phyloP scores from a whole-genome alignment of 2,113 vertebrate species.

The Pterocles orientalis region DNA sequence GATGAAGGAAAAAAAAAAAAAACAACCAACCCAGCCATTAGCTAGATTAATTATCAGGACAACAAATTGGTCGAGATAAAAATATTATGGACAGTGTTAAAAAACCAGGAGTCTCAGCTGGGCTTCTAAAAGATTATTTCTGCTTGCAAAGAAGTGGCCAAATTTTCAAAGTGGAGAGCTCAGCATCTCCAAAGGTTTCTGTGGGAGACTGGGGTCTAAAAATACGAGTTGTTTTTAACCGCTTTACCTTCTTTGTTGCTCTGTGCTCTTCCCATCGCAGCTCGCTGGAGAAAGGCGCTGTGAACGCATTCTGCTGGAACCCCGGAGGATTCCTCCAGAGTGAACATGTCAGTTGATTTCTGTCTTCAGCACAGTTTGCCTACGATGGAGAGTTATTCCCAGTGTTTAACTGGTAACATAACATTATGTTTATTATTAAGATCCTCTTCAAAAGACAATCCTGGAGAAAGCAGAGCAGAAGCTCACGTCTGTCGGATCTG shows the following conservation, averaged over 20 bases:
- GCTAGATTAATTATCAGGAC: neutral
- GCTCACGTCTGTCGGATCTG: neutral
- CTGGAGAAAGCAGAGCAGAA: neutral
- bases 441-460: neutral
- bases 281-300: neutral
- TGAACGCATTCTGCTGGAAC: neutral
- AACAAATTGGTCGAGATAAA: neutral
- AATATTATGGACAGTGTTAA: neutral
- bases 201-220: neutral
- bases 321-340: neutral
- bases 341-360: neutral
- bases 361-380: neutral
- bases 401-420: slow-evolving; percentile 21
- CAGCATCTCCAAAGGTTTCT: neutral
- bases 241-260: slow-evolving; percentile 36
- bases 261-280: neutral
- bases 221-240: slow-evolving; percentile 24
- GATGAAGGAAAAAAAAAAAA: neutral
- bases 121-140: neutral
- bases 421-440: neutral
- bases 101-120: neutral
- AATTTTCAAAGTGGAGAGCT: neutral
- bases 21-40: neutral
- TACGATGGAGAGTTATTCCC: slow-evolving; percentile 4
- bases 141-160: neutral